phyloP scores from a whole-genome alignment of 2,888 invertebrate genomes.

The Choristoneura rosaceana region DNA sequence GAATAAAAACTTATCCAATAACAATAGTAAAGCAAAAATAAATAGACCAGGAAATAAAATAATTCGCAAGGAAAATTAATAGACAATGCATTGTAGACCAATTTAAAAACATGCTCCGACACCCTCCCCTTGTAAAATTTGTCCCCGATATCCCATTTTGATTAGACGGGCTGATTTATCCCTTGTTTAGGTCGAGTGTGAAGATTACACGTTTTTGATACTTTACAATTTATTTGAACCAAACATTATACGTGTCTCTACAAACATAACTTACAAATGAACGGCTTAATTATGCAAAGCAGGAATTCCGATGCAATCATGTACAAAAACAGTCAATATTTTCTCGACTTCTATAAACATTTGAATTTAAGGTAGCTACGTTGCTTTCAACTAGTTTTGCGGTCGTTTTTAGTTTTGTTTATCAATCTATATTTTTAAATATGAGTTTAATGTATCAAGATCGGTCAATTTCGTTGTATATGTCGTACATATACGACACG shows the following conservation, averaged over 20 bases:
- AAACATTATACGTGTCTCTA: constrained; percentile 34
- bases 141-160: constrained; percentile 83
- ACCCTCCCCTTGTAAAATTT: constrained; percentile 79
- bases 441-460: constrained; percentile 63
- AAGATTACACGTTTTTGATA: constrained; percentile 66
- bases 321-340: constrained; percentile 35
- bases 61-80: constrained; percentile 66
- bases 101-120: constrained; percentile 79
- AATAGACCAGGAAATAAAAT: constrained; percentile 40
- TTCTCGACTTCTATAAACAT: constrained; percentile 27
- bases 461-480: constrained; percentile 45
- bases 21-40: constrained; percentile 29
- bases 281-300: constrained; percentile 50
- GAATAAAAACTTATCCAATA: not conserved
- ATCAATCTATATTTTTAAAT: not conserved
- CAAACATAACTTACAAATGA: constrained; percentile 42
- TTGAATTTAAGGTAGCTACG: constrained; percentile 38
- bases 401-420: not conserved
- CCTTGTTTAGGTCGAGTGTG: constrained; percentile 70
- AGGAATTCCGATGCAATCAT: constrained; percentile 44
- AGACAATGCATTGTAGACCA: constrained; percentile 77
- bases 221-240: constrained; percentile 52
- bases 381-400: not conserved
- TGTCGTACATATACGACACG: constrained; percentile 47
- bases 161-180: constrained; percentile 83